Conservation (phyloP, 2,888 invertebrate genomes). For the Pogonocherus hispidulus region DNA sequence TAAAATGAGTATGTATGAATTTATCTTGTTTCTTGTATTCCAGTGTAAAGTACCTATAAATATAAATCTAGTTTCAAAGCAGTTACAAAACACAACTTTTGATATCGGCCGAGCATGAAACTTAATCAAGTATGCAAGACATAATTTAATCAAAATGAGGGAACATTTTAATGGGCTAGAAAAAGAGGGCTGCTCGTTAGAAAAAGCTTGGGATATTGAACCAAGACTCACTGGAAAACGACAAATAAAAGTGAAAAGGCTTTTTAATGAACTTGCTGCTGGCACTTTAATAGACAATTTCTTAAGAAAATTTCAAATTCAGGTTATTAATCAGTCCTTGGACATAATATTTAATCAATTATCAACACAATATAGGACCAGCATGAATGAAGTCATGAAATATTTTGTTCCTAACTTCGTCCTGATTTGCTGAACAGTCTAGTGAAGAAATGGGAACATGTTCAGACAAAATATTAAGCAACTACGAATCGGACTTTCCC, state of each 20-base stretch:
- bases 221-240: background rate
- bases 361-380: too few relatives aligned
- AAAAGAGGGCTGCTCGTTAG: background rate
- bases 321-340: conserved; percentile 3
- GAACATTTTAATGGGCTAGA: background rate
- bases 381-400: too few relatives aligned
- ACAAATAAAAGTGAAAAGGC: background rate
- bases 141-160: background rate
- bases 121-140: background rate
- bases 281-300: conserved; percentile 3
- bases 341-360: background rate
- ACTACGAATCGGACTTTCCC: too few relatives aligned
- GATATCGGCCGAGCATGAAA: background rate
- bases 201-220: too few relatives aligned
- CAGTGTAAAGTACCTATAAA: too few relatives aligned
- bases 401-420: too few relatives aligned
- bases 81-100: background rate
- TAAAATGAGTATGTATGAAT: conserved; percentile 5
- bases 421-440: too few relatives aligned
- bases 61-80: too few relatives aligned
- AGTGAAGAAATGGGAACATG: too few relatives aligned
- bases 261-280: background rate
- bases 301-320: conserved; percentile 2
- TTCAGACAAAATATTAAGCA: too few relatives aligned
- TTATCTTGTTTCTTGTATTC: too few relatives aligned